Base-by-base conservation (phyloP, 2,797 vertebrate genomes). In the Siniperca scherzeri region DNA sequence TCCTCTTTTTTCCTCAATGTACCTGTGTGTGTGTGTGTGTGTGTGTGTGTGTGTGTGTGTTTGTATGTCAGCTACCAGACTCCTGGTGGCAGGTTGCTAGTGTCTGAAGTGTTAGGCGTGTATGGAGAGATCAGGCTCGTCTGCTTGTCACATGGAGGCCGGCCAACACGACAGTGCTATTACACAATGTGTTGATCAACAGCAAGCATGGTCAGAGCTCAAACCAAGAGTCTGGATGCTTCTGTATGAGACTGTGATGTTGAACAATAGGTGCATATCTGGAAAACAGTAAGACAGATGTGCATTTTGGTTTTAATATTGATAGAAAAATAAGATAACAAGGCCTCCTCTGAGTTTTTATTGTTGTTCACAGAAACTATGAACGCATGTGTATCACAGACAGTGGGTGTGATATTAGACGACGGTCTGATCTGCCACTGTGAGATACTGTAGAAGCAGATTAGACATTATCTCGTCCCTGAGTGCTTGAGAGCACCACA, bases 391-490 rank as follows among this genome's bases (percentile, higher is more conserved):
- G 70, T 70, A 66, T 90, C 69, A 9, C 72, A 66, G 81, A 70
- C 25, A 17, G 65, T 48, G 30, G 75, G 75, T 88, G 88, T 77
- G 85, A 91, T 87, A 77, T 92, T 78, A 89, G 82, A 87, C 68
- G 84, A 81, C 65, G 80, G 78, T 77, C 74, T 76, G 89, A 77
- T 91, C 75, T 81, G 80, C 68, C 55, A 48, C 75, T 56, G 75
- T 48, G 81, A 87, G 85, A 88, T 78, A 64, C 66, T 52, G 77
- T 78, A 83, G 84, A 78, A 77, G 79, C 81, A 89, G 88, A 90
- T 90, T 86, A 91, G 83, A 91, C 79, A 77, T 84, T 65, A 90
- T 91, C 86, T 91, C 60, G 73, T 76, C 53, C 42, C 88, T 86
- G 87, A 89, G 91, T 87, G 83, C 80, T 86, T 74, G 78, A 81